phyloP scores from a whole-genome alignment of 2,888 invertebrate genomes.

The Eubasilissa splendida region DNA sequence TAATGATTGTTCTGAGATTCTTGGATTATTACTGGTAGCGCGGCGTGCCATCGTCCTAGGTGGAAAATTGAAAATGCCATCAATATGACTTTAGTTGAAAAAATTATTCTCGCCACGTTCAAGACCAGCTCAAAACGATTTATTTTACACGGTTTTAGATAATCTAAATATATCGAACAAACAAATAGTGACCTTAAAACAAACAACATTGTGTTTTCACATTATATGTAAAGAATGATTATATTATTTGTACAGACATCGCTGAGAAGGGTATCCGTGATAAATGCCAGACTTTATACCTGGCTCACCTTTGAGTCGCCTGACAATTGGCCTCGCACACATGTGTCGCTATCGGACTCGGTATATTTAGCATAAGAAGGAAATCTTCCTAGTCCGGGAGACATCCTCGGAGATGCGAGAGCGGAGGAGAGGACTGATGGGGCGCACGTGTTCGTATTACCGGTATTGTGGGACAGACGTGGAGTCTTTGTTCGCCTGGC shows the following conservation, averaged over 20 bases:
- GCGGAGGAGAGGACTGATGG: slow-evolving; percentile 16
- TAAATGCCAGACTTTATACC: slow-evolving; percentile 20
- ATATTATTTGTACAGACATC: neutral
- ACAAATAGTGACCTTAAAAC: neutral
- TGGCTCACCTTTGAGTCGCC: slow-evolving; percentile 38
- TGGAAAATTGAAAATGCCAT: slow-evolving; percentile 45
- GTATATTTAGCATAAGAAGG: slow-evolving; percentile 44
- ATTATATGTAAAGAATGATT: neutral
- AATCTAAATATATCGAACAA: neutral
- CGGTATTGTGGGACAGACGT: slow-evolving; percentile 27
- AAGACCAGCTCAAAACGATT: too few species aligned
- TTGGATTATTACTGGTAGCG: slow-evolving; percentile 41
- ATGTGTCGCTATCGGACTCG: slow-evolving; percentile 17
- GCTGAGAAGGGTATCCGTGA: neutral
- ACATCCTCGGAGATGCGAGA: neutral
- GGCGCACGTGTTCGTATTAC: slow-evolving; percentile 36
- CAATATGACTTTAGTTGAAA: neutral
- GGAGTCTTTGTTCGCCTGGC: slow-evolving; percentile 44
- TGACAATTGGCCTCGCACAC: slow-evolving; percentile 23
- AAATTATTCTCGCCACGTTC: slow-evolving; percentile 1
- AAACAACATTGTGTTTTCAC: neutral
- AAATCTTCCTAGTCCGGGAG: slow-evolving; percentile 14
- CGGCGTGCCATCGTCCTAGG: slow-evolving; percentile 20
- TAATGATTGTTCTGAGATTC: slow-evolving; percentile 42
- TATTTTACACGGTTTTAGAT: too few species aligned